Evolutionary conservation across 2,888 invertebrate genomes (phyloP).

Genomic region (Ceriagrion tenellum): DNA sequence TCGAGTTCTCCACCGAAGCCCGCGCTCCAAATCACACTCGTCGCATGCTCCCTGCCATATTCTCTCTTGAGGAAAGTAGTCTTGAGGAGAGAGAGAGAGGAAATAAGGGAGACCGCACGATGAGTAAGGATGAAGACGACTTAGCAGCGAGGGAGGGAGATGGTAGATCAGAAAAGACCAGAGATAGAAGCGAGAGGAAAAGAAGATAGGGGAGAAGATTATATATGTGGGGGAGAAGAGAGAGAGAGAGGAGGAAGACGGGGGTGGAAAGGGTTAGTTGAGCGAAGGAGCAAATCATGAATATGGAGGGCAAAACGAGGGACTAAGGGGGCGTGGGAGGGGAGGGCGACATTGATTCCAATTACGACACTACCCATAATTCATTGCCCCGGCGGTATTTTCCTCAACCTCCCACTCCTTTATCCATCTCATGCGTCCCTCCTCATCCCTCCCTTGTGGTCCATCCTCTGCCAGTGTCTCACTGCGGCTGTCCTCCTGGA

Average conservation of each 20-base stretch:
- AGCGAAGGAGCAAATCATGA: slow-evolving; percentile 54
- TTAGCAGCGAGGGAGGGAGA: too few relatives aligned
- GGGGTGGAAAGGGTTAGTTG: neutral
- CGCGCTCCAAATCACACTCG: neutral
- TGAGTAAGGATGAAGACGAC: neutral
- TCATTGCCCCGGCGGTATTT: slow-evolving; percentile 52
- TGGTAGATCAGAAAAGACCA: too few relatives aligned
- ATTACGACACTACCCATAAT: slow-evolving; percentile 66
- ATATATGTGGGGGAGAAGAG: neutral
- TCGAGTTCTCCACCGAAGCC: neutral
- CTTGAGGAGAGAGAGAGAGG: neutral
- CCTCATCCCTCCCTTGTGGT: neutral
- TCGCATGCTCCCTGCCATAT: neutral
- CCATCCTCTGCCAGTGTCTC: neutral
- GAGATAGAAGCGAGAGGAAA: neutral
- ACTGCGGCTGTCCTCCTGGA: neutral
- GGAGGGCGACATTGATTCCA: slow-evolving; percentile 61
- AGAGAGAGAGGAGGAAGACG: neutral
- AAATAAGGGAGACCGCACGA: neutral
- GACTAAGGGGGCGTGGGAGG: neutral
- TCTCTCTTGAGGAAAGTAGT: too few relatives aligned
- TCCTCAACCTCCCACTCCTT: slow-evolving; percentile 5
- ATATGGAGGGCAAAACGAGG: slow-evolving; percentile 47
- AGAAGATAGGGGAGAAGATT: too few relatives aligned
- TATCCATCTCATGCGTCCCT: neutral